Percentiles rank a stretch among this genome's conserved stretches.
Conservation (phyloP, 2,113 vertebrate species). For the Lycaon pictus region DNA sequence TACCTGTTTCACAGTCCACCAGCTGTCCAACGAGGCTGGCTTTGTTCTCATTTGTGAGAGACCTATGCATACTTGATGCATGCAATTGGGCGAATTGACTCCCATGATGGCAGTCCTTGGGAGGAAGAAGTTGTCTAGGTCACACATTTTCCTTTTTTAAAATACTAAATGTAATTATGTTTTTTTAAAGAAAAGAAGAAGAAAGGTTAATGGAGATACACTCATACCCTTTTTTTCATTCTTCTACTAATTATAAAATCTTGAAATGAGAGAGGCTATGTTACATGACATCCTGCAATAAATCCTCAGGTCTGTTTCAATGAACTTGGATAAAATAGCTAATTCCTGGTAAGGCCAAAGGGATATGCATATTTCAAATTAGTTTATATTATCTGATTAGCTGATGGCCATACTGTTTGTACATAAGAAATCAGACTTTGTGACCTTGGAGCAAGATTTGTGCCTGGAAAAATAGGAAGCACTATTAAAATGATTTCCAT, state of each 20-base stretch:
- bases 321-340: not conserved
- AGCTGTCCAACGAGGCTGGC: accelerated
- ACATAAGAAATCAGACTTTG: not conserved
- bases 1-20: not conserved
- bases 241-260: not conserved
- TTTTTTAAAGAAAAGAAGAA: not conserved
- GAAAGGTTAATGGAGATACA: not conserved
- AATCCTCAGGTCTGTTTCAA: not conserved
- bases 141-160: not conserved
- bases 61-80: accelerated
- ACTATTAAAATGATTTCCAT: not conserved
- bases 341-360: not conserved
- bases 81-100: not conserved
- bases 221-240: not conserved
- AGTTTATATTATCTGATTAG: not conserved
- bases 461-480: not conserved
- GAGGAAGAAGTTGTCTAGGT: not conserved
- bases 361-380: not conserved
- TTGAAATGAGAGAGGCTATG: not conserved
- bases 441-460: not conserved
- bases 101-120: too few species aligned
- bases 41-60: not conserved
- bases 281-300: accelerated
- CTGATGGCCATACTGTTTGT: accelerated
- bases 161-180: not conserved